phyloP scores from a whole-genome alignment of 2,113 vertebrate genomes.

The Nothoprocta pentlandii region DNA sequence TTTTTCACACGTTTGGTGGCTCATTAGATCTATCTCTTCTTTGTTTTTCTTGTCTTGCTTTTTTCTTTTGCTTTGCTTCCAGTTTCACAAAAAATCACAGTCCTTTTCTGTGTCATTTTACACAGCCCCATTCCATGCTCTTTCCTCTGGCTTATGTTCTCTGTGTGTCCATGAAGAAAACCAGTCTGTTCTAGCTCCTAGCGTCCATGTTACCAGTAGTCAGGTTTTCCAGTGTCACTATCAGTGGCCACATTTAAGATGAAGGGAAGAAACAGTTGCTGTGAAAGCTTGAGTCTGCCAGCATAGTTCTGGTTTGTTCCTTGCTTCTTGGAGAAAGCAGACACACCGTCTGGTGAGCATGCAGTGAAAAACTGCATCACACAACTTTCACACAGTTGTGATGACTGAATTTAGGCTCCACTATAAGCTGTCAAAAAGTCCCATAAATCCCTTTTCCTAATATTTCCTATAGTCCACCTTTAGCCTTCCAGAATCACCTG shows the following conservation, averaged over 20 bases:
- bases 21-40: not conserved
- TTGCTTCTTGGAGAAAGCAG: not conserved
- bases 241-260: not conserved
- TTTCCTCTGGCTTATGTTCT: not conserved
- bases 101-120: not conserved
- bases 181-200: not conserved
- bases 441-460: not conserved
- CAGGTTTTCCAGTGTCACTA: not conserved
- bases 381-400: rapidly evolving
- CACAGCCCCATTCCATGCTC: not conserved
- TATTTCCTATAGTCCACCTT: not conserved
- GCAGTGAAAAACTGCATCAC: not conserved
- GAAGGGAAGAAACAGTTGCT: not conserved
- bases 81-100: not conserved
- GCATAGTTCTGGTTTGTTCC: not conserved
- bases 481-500: not conserved
- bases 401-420: not conserved
- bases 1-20: not conserved
- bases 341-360: not conserved
- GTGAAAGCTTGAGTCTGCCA: not conserved
- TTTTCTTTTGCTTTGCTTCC: not conserved
- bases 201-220: not conserved
- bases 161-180: not conserved
- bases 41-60: not conserved
- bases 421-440: not conserved